Evolutionary conservation across 92 coral and sea anemone genomes (phyloP), one percentile per base, ranked within the genome.

Genomic region (Montipora capitata): DNA sequence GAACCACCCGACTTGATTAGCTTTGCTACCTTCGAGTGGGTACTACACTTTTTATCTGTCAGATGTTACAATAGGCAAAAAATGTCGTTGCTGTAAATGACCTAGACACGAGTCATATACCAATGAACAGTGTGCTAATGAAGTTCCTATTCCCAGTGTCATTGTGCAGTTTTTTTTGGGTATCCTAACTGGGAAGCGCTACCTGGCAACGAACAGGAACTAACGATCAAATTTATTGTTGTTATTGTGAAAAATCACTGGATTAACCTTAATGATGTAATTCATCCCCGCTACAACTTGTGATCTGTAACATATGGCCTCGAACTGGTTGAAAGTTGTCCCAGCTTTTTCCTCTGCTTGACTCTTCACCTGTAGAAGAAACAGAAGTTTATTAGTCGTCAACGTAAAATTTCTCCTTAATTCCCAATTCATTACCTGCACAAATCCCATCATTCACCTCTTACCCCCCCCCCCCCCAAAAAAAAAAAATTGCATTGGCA

Each of bases 201-300:
- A 35, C 72, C 44, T 27, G 35, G 35, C 35, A 67, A 8, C 43
- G 44, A 67, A 67, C 44, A 67, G 9, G 68, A 63, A 63, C 68
- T n/a, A 63, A 63, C 40, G 39, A 63, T 63, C 16, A 5, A 6
- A 39, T 63, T 63, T 17, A 38, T 63, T 63, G 68, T 63, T 63
- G 41, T 63, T 63, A 63, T 63, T 63, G 44, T 49, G 42, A 45
- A n/a, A 76, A 10, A 27, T 27, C 41, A 74, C 18, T 76, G 11
- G 35, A 38, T 57, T 18, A 74, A 96, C 99, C 98, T 96, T 96
- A 62, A 96, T 92, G 67, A 96, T 93, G 79, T 93, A 96, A 69
- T 96, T 96, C 1, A 79, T 91, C 35, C 99, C 99, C 15, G 94
- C 94, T 0, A 96, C 99, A 27, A 91, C 87, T 91, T 96, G 99